Evolutionary conservation across 2,113 vertebrate species (phyloP), one percentile per base, ranked within the genome.

Genomic region (Vireo altiloquus): DNA sequence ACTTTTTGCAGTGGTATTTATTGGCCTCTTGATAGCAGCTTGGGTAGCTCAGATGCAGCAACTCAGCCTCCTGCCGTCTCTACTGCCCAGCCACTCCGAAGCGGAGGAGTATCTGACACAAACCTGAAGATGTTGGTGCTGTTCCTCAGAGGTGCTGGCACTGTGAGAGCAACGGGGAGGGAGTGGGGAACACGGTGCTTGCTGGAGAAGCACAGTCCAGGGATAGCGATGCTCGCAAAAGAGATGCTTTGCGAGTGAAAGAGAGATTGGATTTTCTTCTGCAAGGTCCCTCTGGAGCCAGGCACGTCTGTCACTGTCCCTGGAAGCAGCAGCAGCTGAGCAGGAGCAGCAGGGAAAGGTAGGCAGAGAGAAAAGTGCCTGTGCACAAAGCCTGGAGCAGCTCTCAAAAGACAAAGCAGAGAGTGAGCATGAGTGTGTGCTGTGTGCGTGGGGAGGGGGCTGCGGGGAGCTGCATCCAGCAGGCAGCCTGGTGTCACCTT

Each of bases 401-500:
- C 93, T 82, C 71, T 79, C 79, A 42, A 68, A 89, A 95, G 94
- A 85, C 82, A 91, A 89, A 72, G 89, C 89, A 75, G 81, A 92
- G 77, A 46, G 89, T 77, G 68, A 91, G 74, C 64, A 37, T 80
- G 77, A 94, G 94, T 46, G 66, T 78, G 81, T 76, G 93, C 46
- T 59, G 75, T 75, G 86, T 69, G 89, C n/a, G 28, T 91, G 92
- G 65, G 91, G 91, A 94, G 71, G 53, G 88, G 93, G 95, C 63
- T 94, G 95, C 9, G 13, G 94, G 52, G 79, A 47, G 89, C 96
- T 57, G 82, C 78, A 65, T 46, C 6, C 42, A 91, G 40, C 54
- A 91, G 84, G 84, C 92, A 95, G 95, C 64, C 56, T 87, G 31
- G 82, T 94, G 95, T 97, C 97, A 97, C 97, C 98, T 97, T 90